phyloP scores from a whole-genome alignment of 2,888 invertebrate genomes.

The Dichetophora obliterata region DNA sequence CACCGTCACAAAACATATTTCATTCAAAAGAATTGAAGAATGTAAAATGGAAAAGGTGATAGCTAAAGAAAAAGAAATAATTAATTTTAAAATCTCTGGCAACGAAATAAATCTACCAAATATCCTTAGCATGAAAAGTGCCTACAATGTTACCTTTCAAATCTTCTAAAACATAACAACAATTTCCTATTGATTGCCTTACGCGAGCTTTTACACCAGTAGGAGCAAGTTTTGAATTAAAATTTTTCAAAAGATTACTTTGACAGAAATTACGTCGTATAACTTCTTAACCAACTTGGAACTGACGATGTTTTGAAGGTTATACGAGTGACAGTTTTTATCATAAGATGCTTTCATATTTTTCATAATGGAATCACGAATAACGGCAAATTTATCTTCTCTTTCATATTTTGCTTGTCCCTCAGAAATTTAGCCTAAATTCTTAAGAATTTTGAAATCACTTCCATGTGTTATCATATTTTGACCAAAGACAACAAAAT shows the following conservation, averaged over 20 bases:
- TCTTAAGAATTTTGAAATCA: neutral
- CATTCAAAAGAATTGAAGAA: no score
- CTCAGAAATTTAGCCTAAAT: neutral
- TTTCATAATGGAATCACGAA: neutral
- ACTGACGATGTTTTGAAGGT: no score
- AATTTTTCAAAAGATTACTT: neutral
- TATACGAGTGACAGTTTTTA: no score
- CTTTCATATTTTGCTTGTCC: neutral
- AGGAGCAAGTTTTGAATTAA: neutral
- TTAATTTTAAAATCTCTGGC: no score
- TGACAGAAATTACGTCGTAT: neutral
- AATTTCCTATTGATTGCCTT: neutral
- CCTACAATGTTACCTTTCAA: neutral
- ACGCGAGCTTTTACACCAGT: neutral
- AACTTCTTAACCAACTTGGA: neutral
- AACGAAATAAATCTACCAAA: no score
- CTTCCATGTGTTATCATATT: neutral
- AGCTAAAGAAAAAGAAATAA: no score
- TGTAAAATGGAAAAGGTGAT: no score
- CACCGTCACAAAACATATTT: no score
- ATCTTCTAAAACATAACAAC: neutral
- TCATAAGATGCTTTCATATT: neutral
- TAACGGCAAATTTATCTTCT: neutral
- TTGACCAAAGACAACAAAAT: neutral
- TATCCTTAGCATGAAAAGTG: no score